Evolutionary conservation across 2,797 vertebrate species (phyloP).

Genomic region (Gambusia yucatana): DNA sequence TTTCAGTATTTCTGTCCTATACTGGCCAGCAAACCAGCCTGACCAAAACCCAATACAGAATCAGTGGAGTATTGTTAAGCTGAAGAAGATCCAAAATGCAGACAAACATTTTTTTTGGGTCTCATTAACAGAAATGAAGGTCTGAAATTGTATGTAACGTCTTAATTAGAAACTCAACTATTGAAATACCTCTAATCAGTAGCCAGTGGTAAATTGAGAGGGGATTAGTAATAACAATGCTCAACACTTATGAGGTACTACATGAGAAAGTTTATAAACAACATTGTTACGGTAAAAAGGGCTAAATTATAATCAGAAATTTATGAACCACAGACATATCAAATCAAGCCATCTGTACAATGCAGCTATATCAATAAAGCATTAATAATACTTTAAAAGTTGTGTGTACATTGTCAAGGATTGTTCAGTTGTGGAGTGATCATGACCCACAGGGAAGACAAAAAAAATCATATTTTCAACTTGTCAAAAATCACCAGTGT

Average conservation of each 20-base stretch:
- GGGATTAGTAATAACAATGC: constrained; percentile 18
- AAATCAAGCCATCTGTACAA: constrained; percentile 34
- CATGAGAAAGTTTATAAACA: constrained; percentile 16
- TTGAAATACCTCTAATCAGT: constrained; percentile 15
- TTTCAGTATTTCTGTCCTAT: background rate
- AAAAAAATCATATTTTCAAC: constrained; percentile 15
- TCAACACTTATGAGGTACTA: constrained; percentile 21
- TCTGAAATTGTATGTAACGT: background rate
- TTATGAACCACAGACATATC: constrained; percentile 24
- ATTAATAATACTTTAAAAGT: constrained; percentile 20
- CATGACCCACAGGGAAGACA: constrained; percentile 21
- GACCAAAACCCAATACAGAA: background rate
- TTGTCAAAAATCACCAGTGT: constrained; percentile 8
- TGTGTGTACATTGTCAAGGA: constrained; percentile 26
- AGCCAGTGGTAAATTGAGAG: constrained; percentile 42
- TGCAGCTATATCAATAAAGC: constrained; percentile 28
- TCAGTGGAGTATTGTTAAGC: background rate
- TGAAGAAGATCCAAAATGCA: background rate
- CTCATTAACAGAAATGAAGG: background rate
- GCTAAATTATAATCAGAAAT: constrained; percentile 3
- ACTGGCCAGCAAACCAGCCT: background rate
- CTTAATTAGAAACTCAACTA: background rate
- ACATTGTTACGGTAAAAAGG: background rate
- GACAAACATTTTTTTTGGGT: background rate
- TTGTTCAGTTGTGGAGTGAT: constrained; percentile 33